Base-by-base conservation (phyloP, 2,797 vertebrate genomes). In the Phoebastria nigripes region DNA sequence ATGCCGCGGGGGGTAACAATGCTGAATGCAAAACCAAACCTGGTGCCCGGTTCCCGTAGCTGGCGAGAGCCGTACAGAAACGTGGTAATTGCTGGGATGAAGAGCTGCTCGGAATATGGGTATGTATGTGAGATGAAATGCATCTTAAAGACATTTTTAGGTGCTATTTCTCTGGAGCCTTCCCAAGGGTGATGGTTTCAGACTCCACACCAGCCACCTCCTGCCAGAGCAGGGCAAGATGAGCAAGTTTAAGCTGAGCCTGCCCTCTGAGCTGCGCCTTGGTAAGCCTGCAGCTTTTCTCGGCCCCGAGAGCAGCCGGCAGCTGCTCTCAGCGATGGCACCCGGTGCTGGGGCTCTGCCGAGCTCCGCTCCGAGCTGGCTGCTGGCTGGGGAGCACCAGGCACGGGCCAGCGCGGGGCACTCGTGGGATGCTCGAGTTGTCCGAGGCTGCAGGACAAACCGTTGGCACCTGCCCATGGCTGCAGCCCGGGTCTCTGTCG, bases 41-140 rank as follows among this genome's bases (percentile, higher is more conserved):
- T 51, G 44, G n/a, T 41, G 56, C 66, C 31, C 1, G 1, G 13
- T 2, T 10, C 39, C 76, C 3, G 29, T 2, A 42, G 55, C 78
- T 39, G 71, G 21, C 0, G 5, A 63, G 13, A 31, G 58, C 2
- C 2, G 0, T 15, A 0, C 26, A 8, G 52, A 6, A 11, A 16
- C 0, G 8, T 42, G 62, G 22, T 1, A 12, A 4, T 5, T 5
- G 71, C 62, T 59, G 71, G 39, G 28, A 11, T 10, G 24, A 49
- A 13, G 35, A 58, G 33, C 58, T 69, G 74, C 70, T 61, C 2
- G 0, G 58, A 8, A 7, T 8, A 5, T 19, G n/a, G 26, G 29
- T 6, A 3, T 3, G 12, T 15, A 7, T 0, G 1, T 35, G 52
- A 11, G 25, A 18, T 39, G 25, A 44, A 44, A 51, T 24, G 13